Evolutionary conservation across 1,140 invertebrate genomes (phyloP), one percentile per base, ranked within the genome.

Genomic region (Coenobita brevimanus): DNA sequence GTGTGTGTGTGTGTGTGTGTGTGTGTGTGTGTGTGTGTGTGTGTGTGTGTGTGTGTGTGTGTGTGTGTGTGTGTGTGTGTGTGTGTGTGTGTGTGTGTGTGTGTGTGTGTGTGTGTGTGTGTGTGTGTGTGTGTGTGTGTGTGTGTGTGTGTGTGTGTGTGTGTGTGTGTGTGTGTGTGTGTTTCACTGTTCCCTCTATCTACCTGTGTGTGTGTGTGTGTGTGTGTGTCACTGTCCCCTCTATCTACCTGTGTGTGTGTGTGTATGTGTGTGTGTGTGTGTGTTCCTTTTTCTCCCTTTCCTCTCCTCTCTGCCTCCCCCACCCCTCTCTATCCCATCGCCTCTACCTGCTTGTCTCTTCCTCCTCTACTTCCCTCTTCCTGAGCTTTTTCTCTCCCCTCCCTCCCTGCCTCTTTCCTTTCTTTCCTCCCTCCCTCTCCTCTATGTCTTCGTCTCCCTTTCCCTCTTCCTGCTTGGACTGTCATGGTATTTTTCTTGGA

Each of bases 31-130:
- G 64, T 67, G 64, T 67, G 64, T 67, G 64, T 67, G 24, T 50
- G 6, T 50, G 46, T 50, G 46, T 50, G 46, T 50, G 46, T 50
- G 46, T 50, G 46, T 50, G 46, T 50, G 46, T 50, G 46, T 50
- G 46, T 50, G 46, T 50, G 46, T 50, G 46, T 73, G 69, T 73
- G 69, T 73, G 69, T 73, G 69, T 73, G 69, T 73, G 69, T 73
- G 69, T 73, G 69, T 73, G 69, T 73, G 69, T 73, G 69, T 73
- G 69, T 73, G 69, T 73, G 69, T 73, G 69, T 73, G 69, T 73
- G 69, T 73, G 69, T 73, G 69, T 73, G 69, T 73, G 69, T 73
- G 69, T 73, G 69, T 73, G 69, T 73, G 69, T 73, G 69, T 73
- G 69, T 73, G 69, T 73, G 69, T 73, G 69, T 73, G 69, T 73